A percentile compares a stretch with the other conserved stretches of the same genome.
Evolutionary conservation across 2,888 invertebrate species (phyloP).

Genomic region (Cryptops parisi): DNA sequence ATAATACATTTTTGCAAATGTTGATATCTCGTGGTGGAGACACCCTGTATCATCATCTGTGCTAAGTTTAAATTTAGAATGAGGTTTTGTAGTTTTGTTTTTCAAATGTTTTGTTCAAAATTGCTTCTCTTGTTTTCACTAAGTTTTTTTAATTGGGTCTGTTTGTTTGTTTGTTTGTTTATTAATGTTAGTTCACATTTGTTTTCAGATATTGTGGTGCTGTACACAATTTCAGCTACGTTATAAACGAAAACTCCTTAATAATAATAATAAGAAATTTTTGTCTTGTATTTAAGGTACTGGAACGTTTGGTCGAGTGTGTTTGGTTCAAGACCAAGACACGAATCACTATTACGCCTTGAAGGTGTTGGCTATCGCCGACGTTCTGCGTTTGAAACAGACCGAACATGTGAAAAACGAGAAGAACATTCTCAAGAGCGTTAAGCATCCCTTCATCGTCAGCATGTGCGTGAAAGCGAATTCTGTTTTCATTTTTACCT

Average conservation of each 20-base stretch:
- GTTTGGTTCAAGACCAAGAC: conserved; percentile 69
- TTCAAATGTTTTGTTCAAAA: background rate
- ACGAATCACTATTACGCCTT: conserved; percentile 74
- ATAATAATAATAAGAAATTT: background rate
- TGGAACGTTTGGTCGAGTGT: conserved; percentile 92
- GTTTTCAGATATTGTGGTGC: conserved; percentile 3
- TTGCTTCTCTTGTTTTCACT: background rate
- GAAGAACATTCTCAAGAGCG: conserved; percentile 76
- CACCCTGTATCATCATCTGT: no score
- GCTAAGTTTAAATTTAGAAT: background rate
- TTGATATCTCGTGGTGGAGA: no score
- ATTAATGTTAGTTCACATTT: no score
- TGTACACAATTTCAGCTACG: conserved; percentile 1
- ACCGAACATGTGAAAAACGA: conserved; percentile 97
- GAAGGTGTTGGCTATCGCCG: conserved; percentile 84
- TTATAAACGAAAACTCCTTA: background rate
- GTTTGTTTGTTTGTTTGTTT: no score
- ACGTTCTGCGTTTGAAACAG: conserved; percentile 87
- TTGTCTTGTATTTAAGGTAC: conserved; percentile 39
- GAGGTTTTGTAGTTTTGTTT: background rate
- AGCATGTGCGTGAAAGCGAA: conserved; percentile 53
- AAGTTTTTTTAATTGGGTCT: no score
- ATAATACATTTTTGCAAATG: no score
- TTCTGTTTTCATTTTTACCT: no score
- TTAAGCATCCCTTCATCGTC: conserved; percentile 91